Evolutionary conservation across 2,888 invertebrate genomes (phyloP), one percentile per base, ranked within the genome.

Genomic region (Melieria crassipennis): DNA sequence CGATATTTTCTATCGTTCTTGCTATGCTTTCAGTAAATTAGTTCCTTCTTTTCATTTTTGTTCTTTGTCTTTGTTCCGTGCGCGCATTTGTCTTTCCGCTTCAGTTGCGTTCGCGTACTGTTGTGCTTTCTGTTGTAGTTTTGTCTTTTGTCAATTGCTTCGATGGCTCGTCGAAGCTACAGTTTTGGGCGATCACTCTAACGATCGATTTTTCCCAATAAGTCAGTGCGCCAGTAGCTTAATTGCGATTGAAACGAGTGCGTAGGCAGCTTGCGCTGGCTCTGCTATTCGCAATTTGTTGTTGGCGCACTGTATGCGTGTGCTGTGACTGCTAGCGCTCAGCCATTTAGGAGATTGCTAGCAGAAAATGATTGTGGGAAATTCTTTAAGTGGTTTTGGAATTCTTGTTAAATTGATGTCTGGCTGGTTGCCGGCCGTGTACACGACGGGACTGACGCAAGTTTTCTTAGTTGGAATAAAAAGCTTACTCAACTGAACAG

Each of bases 31-130:
- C 47, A 63, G n/a, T 42, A 11, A n/a, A 55, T 42, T n/a, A 48
- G 65, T 62, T 16, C 61, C n/a, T 65, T 50, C 56, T n/a, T 56
- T 16, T 56, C 7, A 56, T 10, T 30, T 30, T 30, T 30, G 3
- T 30, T 30, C 30, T 30, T 30, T 30, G 30, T 30, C 2, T 3
- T 16, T 56, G 16, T 13, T 61, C 9, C 42, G 42, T 42, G 42
- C 50, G 48, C 10, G 7, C 10, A 46, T 66, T 13, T 65, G 13
- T 6, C 10, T 69, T 65, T 65, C 60, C 69, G 69, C 65, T 69
- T 70, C 58, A 72, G 61, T 71, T 75, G 71, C 62, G 62, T 65
- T 69, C 55, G 62, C 43, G 45, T 55, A 47, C 64, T 55, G 47
- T 42, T 13, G 50, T 57, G 45, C 4, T 11, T n/a, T 5, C 0